phyloP scores from a whole-genome alignment of 2,797 vertebrate genomes.

The Carduelis carduelis region DNA sequence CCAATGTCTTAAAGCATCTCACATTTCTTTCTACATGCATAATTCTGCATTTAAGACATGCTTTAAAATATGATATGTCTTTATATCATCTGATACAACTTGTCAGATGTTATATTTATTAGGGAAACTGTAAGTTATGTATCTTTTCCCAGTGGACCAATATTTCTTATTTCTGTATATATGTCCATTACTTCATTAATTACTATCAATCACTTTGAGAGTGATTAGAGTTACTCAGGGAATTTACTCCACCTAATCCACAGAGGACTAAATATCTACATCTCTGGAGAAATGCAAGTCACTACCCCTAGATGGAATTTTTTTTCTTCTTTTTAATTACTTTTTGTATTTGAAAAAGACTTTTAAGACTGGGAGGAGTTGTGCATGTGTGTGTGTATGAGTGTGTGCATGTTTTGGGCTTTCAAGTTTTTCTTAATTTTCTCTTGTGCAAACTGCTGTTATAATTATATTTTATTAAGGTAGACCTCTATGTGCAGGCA shows the following conservation, averaged over 20 bases:
- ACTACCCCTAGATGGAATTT: rapidly evolving
- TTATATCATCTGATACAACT: not conserved
- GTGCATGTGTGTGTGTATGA: not conserved
- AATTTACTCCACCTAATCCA: not conserved
- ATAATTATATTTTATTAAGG: not conserved
- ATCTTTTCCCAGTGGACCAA: not conserved
- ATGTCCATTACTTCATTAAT: not conserved
- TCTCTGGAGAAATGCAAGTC: not conserved
- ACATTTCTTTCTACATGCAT: not conserved
- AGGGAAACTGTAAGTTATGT: not conserved
- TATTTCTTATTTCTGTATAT: not conserved
- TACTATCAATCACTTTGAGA: not conserved
- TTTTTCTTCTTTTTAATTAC: rapidly evolving
- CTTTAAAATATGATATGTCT: not conserved
- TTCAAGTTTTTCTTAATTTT: not conserved
- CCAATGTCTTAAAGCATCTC: not conserved
- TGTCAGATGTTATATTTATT: not conserved
- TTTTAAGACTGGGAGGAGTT: not conserved
- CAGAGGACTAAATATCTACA: not conserved
- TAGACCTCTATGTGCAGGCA: not conserved
- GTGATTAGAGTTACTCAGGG: not conserved
- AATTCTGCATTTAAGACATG: not conserved
- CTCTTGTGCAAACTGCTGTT: not conserved
- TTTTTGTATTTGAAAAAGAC: not conserved
- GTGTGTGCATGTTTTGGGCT: rapidly evolving